Percentiles rank a stretch among this genome's conserved stretches.
These are phyloP conservation scores for Meandrina meandrites DNA, from an alignment of 92 coral and sea anemone genomes.

Conservation along the genomic window DNA sequence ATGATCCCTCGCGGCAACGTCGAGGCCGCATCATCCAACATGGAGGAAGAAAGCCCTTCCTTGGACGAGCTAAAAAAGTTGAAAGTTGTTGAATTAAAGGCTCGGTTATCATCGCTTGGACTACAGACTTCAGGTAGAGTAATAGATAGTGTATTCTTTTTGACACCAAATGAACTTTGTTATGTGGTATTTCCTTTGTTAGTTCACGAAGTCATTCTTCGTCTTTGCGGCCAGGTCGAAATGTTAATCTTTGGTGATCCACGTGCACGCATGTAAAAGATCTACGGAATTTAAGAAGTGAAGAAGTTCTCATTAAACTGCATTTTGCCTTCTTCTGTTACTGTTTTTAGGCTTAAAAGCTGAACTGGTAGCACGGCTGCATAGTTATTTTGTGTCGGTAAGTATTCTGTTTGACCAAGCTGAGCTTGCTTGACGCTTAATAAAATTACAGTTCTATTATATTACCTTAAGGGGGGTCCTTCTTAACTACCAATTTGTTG, in stretches of 20 bases:
- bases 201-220: background rate
- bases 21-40: slow-evolving; percentile 65
- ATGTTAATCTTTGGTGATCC: background rate
- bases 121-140: slow-evolving; percentile 83
- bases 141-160: background rate
- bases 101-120: slow-evolving; percentile 80
- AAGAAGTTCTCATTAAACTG: background rate
- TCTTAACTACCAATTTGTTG: no score
- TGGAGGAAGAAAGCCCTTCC: slow-evolving; percentile 77
- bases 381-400: slow-evolving; percentile 74
- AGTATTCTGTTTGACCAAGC: slow-evolving; percentile 10
- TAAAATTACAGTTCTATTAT: no score
- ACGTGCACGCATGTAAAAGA: background rate
- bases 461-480: no score
- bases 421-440: no score
- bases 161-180: no score
- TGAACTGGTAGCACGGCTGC: slow-evolving; percentile 85
- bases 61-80: slow-evolving; percentile 78
- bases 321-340: background rate
- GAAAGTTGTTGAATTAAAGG: slow-evolving; percentile 90
- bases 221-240: background rate
- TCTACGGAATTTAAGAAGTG: no score
- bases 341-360: slow-evolving; percentile 78
- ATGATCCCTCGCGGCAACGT: slow-evolving; percentile 34
- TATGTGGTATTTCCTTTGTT: background rate